Evolutionary conservation across 2,113 vertebrate genomes (phyloP).

Genomic region (Porphyrio hochstetteri): DNA sequence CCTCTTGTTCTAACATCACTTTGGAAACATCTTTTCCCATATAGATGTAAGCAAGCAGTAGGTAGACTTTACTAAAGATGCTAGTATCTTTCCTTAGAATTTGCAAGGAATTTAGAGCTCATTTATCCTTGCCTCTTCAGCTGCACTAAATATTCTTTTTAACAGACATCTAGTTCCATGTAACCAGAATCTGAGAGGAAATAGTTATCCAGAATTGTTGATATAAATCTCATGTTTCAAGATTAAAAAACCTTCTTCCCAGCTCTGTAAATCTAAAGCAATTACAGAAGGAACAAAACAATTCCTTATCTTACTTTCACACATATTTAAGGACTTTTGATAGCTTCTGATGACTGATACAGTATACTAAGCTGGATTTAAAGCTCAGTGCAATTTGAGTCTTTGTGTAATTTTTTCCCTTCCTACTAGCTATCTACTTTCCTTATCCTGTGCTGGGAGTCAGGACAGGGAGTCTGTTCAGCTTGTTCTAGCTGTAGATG

Average conservation of each 20-base stretch:
- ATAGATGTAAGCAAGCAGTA: background rate
- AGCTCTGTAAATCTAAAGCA: background rate
- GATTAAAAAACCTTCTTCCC: background rate
- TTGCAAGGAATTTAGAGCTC: background rate
- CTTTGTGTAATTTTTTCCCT: background rate
- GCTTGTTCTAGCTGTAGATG: background rate
- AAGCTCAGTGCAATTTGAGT: background rate
- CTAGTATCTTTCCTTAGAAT: background rate
- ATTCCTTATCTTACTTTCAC: background rate
- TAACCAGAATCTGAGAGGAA: background rate
- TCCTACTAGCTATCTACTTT: background rate
- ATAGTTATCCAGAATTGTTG: background rate
- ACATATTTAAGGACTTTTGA: background rate
- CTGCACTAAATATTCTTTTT: background rate
- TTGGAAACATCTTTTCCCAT: background rate
- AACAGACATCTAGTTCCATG: background rate
- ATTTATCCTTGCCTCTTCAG: background rate
- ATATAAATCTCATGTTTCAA: background rate
- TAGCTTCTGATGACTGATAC: background rate
- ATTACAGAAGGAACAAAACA: background rate
- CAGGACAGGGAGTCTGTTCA: background rate
- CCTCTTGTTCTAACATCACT: background rate
- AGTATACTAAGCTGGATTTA: background rate
- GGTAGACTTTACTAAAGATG: background rate
- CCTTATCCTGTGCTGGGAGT: background rate